A percentile compares a stretch with the other conserved stretches of the same genome.
phyloP scores from a whole-genome alignment of 2,113 vertebrate genomes.

The Leucopsar rothschildi region DNA sequence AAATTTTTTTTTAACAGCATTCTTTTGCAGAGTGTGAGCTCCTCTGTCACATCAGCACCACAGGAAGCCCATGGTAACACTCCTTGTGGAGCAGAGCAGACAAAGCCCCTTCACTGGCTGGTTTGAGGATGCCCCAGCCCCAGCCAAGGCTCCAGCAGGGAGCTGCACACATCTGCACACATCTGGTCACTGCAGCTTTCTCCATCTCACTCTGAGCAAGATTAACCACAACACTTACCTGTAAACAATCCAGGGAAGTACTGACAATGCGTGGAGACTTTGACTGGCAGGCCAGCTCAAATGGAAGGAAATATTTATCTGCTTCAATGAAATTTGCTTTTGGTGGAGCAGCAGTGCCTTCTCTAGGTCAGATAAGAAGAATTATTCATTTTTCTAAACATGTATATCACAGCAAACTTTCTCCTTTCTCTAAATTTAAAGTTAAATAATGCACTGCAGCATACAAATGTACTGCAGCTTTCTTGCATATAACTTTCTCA shows the following conservation, averaged over 20 bases:
- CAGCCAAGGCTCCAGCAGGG: background rate
- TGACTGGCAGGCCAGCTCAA: constrained; percentile 96
- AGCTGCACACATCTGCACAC: fast-evolving
- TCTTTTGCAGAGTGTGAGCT: background rate
- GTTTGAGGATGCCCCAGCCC: background rate
- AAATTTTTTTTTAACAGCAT: background rate
- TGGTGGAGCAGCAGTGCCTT: constrained; percentile 82
- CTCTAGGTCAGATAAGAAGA: constrained; percentile 69
- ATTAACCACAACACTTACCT: constrained; percentile 71
- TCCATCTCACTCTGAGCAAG: background rate
- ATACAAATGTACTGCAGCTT: background rate
- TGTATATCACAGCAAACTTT: background rate
- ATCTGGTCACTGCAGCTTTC: background rate
- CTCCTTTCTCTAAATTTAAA: background rate
- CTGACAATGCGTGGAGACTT: constrained; percentile 95
- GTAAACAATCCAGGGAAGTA: constrained; percentile 94
- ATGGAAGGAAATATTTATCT: constrained; percentile 95
- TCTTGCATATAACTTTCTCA: background rate
- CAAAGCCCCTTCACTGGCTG: background rate
- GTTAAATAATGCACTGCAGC: background rate
- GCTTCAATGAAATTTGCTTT: constrained; percentile 97
- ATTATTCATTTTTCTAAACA: background rate
- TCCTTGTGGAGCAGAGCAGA: background rate
- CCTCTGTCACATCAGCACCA: background rate
- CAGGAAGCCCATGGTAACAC: fast-evolving